phyloP scores from a whole-genome alignment of 2,888 invertebrate species.

The Trissolcus brochymenae region DNA sequence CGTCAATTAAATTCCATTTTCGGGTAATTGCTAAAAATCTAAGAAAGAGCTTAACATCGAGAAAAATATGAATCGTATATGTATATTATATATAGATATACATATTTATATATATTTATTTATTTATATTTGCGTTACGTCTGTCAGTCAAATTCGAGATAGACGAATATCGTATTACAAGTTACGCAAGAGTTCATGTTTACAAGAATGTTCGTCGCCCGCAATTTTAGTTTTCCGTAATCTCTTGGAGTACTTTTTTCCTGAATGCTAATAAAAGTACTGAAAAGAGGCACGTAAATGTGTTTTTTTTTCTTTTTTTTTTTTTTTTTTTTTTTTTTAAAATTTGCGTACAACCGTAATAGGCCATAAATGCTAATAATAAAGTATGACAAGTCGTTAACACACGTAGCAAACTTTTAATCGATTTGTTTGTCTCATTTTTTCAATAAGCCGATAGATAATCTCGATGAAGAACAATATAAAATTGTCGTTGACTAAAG shows the following conservation, averaged over 20 bases:
- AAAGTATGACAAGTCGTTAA: conserved; percentile 71
- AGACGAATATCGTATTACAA: conserved; percentile 62
- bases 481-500: conserved; percentile 43
- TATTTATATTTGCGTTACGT: conserved; percentile 57
- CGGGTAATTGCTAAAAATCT: conserved; percentile 64
- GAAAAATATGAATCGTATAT: conserved; percentile 74
- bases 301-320: conserved; percentile 6
- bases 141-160: conserved; percentile 71
- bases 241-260: no score
- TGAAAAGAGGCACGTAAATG: conserved; percentile 51
- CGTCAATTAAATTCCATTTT: conserved; percentile 56
- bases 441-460: conserved; percentile 35
- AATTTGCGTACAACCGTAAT: conserved; percentile 70
- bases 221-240: no score
- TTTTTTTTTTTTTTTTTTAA: conserved; percentile 44
- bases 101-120: conserved; percentile 27
- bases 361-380: conserved; percentile 68
- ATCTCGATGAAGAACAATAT: conserved; percentile 53
- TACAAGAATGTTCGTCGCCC: conserved; percentile 56
- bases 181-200: conserved; percentile 64
- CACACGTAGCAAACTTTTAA: conserved; percentile 66
- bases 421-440: conserved; percentile 16
- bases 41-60: conserved; percentile 74
- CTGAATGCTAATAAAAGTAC: conserved; percentile 43
- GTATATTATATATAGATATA: conserved; percentile 57